phyloP scores from a whole-genome alignment of 2,113 vertebrate genomes.

The Megaleporinus macrocephalus region DNA sequence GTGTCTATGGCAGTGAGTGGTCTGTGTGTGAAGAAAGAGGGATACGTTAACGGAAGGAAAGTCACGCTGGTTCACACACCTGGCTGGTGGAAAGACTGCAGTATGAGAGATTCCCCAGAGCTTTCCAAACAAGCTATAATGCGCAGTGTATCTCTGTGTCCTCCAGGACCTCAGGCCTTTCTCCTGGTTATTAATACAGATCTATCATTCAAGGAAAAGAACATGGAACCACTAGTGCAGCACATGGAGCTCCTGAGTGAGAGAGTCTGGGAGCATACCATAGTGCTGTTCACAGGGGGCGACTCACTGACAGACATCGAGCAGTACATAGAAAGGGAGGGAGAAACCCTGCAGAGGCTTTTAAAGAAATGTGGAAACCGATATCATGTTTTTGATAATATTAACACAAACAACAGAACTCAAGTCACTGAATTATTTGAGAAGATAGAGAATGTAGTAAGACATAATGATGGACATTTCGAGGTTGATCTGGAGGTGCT shows the following conservation, averaged over 20 bases:
- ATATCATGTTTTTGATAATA: slow-evolving; percentile 19
- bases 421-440: background rate
- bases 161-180: slow-evolving; percentile 7
- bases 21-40: slow-evolving; percentile 14
- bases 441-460: background rate
- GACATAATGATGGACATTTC: background rate
- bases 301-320: background rate
- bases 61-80: slow-evolving; percentile 3
- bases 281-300: slow-evolving; percentile 21
- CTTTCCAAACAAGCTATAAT: slow-evolving; percentile 19
- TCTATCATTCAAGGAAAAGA: background rate
- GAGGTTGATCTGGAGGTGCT: background rate
- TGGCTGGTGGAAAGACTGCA: slow-evolving; percentile 30
- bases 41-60: background rate
- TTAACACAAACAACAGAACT: background rate
- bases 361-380: slow-evolving; percentile 16
- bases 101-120: background rate
- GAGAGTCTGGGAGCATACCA: slow-evolving; percentile 6
- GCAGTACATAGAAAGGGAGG: background rate
- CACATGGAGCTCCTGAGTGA: background rate
- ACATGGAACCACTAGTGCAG: background rate
- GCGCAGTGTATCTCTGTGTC: background rate
- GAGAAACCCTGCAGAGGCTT: background rate
- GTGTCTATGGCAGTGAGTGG: background rate
- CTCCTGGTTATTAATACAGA: slow-evolving; percentile 1